Percentiles rank a stretch among this genome's conserved stretches.
Evolutionary conservation across 1,140 invertebrate genomes (phyloP).

Genomic region (Hylaeus anthracinus): DNA sequence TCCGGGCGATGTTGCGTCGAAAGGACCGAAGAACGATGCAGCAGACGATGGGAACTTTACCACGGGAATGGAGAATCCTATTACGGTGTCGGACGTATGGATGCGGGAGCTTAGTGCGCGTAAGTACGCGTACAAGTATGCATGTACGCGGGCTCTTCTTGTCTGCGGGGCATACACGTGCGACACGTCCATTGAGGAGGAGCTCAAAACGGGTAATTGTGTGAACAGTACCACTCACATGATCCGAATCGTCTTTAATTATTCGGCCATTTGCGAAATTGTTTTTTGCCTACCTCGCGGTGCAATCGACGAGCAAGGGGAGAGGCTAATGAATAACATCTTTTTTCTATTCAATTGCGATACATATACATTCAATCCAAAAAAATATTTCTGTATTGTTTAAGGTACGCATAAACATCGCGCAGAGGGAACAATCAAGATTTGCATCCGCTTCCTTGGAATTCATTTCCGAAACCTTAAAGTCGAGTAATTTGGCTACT

Average conservation of each 20-base stretch:
- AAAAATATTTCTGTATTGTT: too few species aligned
- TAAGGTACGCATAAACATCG: too few species aligned
- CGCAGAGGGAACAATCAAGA: too few species aligned
- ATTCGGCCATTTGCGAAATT: conserved; percentile 68
- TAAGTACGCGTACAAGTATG: not conserved
- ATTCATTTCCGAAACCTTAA: too few species aligned
- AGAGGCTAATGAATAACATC: not conserved
- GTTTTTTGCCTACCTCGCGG: conserved; percentile 7
- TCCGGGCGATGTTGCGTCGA: conserved; percentile 50
- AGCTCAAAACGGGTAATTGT: conserved; percentile 65
- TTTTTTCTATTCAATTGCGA: not conserved
- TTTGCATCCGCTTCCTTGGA: too few species aligned
- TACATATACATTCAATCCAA: not conserved
- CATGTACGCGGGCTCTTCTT: conserved; percentile 24
- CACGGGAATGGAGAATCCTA: conserved; percentile 71
- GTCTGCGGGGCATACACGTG: conserved; percentile 57
- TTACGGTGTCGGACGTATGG: conserved; percentile 51
- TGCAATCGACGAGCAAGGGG: conserved; percentile 1
- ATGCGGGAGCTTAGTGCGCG: not conserved
- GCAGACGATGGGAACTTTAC: conserved; percentile 75
- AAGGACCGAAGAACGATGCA: conserved; percentile 55
- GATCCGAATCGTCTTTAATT: conserved; percentile 70
- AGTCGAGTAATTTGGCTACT: too few species aligned
- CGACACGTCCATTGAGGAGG: conserved; percentile 67
- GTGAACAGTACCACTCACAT: conserved; percentile 76